Evolutionary conservation across 2,888 invertebrate genomes (phyloP).

Genomic region (Trichacis sp.): DNA sequence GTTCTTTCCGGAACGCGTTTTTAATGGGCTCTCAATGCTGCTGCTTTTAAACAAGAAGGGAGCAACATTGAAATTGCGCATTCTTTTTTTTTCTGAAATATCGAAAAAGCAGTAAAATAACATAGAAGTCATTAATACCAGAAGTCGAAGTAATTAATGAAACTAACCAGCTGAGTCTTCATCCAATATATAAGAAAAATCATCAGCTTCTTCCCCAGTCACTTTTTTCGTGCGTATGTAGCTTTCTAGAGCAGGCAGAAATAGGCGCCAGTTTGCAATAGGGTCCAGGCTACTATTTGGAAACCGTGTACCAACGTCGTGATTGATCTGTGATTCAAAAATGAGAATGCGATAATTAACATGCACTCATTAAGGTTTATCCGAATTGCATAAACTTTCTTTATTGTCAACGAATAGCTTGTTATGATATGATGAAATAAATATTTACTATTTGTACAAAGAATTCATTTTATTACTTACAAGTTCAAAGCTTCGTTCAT

Average conservation of each 20-base stretch:
- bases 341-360: neutral
- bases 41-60: constrained; percentile 3
- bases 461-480: neutral
- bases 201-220: constrained; percentile 1
- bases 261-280: constrained; percentile 1
- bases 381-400: neutral
- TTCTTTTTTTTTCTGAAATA: constrained; percentile 9
- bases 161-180: neutral
- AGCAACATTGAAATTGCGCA: constrained; percentile 6
- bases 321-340: neutral
- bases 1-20: neutral
- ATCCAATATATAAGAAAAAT: neutral
- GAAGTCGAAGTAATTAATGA: neutral
- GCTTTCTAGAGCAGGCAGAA: neutral
- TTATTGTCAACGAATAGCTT: too few relatives aligned
- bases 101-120: neutral
- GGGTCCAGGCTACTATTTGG: neutral
- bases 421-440: too few relatives aligned
- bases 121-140: neutral
- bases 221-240: neutral
- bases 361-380: constrained; percentile 1
- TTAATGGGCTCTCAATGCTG: constrained; percentile 3
- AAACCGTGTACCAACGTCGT: neutral
- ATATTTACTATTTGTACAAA: too few relatives aligned
- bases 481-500: constrained; percentile 5